A percentile compares a stretch with the other conserved stretches of the same genome.
These are phyloP conservation scores for Gasterosteus aculeatus DNA, from an alignment of 2,113 vertebrate species.

Conservation along the genomic window DNA sequence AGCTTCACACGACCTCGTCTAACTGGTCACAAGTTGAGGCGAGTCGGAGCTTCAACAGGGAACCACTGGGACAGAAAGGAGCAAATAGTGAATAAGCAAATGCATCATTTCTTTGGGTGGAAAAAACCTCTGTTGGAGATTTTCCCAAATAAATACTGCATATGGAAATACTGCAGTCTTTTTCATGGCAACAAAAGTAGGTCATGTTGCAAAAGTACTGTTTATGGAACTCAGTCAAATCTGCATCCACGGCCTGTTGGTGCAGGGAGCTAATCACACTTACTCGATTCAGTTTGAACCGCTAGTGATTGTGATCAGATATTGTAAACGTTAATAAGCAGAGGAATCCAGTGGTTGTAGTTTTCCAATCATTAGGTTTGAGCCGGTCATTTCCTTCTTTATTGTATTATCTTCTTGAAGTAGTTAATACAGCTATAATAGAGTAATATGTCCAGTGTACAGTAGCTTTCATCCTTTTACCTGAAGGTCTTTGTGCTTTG, in stretches of 20 bases:
- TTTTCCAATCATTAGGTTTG: background rate
- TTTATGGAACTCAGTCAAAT: conserved; percentile 4
- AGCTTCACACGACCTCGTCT: too few relatives aligned
- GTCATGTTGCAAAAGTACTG: conserved; percentile 39
- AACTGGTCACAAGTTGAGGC: too few relatives aligned
- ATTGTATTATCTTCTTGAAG: background rate
- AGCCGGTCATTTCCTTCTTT: background rate
- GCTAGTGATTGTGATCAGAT: background rate
- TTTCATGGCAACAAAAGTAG: conserved; percentile 27
- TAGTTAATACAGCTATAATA: too few relatives aligned
- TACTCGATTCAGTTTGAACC: background rate
- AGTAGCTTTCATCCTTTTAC: background rate
- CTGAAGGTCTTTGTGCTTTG: background rate
- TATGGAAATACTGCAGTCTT: conserved; percentile 26
- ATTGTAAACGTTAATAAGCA: background rate
- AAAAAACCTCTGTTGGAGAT: background rate
- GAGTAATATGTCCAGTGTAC: background rate
- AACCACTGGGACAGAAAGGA: background rate
- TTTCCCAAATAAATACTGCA: conserved; percentile 11
- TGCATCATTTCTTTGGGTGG: conserved; percentile 10
- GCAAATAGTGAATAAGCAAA: conserved; percentile 10
- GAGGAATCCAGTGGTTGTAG: background rate
- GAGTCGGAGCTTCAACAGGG: too few relatives aligned
- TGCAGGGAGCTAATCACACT: background rate
- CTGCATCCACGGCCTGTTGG: background rate